Conservation (phyloP, 2,888 invertebrate species). For the Tigriopus californicus region DNA sequence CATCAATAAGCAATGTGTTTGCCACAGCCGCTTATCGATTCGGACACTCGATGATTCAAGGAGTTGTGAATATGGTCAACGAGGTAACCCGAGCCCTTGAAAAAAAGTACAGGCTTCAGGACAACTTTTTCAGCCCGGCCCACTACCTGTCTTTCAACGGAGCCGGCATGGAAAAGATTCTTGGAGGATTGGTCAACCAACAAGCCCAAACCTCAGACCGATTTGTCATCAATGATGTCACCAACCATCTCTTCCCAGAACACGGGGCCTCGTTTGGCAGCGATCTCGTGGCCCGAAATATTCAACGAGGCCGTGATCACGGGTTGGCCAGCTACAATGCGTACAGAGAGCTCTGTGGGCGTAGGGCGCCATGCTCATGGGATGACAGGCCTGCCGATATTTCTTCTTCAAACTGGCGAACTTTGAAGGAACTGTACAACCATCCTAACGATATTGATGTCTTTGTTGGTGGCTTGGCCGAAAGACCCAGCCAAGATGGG, state of each 20-base stretch:
- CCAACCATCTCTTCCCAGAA: slow-evolving; percentile 82
- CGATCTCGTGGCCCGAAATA: slow-evolving; percentile 69
- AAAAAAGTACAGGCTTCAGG: neutral
- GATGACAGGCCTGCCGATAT: neutral
- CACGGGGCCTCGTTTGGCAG: slow-evolving; percentile 69
- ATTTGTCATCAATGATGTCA: slow-evolving; percentile 79
- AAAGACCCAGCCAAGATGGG: slow-evolving; percentile 29
- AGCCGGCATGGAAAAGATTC: slow-evolving; percentile 44
- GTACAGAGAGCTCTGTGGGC: neutral
- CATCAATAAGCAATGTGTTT: slow-evolving; percentile 70
- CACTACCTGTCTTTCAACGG: neutral
- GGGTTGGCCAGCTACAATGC: neutral
- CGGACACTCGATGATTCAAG: slow-evolving; percentile 38
- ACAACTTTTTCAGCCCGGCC: neutral
- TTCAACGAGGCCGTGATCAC: slow-evolving; percentile 42
- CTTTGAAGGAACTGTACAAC: neutral
- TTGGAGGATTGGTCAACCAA: slow-evolving; percentile 61
- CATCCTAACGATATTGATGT: slow-evolving; percentile 61
- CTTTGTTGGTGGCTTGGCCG: slow-evolving; percentile 84
- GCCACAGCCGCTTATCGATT: slow-evolving; percentile 75
- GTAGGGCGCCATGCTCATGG: neutral
- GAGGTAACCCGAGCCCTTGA: neutral
- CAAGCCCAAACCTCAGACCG: slow-evolving; percentile 83
- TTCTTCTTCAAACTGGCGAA: neutral
- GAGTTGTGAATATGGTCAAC: neutral